phyloP scores from a whole-genome alignment of 2,113 vertebrate genomes.

The Epinephelus moara region DNA sequence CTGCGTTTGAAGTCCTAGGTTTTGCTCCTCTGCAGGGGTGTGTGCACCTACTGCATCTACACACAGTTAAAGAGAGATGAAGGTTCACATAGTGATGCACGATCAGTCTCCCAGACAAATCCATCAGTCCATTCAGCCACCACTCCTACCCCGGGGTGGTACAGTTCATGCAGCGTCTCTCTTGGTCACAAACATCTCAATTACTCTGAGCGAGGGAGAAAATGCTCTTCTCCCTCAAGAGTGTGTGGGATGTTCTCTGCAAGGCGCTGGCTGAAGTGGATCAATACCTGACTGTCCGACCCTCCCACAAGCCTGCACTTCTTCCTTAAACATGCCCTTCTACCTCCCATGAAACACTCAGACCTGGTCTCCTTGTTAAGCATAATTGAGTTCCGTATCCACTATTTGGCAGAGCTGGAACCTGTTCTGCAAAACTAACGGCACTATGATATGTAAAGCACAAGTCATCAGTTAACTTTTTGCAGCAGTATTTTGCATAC shows the following conservation, averaged over 20 bases:
- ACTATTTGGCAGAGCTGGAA: not conserved
- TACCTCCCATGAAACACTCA: not conserved
- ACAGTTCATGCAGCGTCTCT: conserved; percentile 15
- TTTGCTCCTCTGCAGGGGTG: not conserved
- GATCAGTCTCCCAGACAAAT: conserved; percentile 6
- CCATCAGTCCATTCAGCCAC: not conserved
- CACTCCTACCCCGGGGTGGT: not conserved
- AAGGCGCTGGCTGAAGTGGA: conserved; percentile 34
- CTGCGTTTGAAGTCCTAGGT: not conserved
- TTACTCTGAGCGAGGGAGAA: conserved; percentile 42
- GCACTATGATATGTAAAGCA: not conserved
- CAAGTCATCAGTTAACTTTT: not conserved
- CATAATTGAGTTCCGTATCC: not conserved
- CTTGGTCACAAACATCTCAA: conserved; percentile 49
- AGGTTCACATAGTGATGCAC: not conserved
- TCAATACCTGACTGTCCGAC: conserved; percentile 54
- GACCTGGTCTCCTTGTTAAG: not conserved
- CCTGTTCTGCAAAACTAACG: not conserved
- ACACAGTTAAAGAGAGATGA: not conserved
- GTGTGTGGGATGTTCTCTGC: conserved; percentile 55
- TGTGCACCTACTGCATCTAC: not conserved
- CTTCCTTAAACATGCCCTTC: not conserved
- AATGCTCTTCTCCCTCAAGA: conserved; percentile 8
- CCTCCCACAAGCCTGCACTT: conserved; percentile 42
- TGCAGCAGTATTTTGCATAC: not conserved